Conservation (phyloP, 2,888 invertebrate genomes). For the Chironomus tentans region DNA sequence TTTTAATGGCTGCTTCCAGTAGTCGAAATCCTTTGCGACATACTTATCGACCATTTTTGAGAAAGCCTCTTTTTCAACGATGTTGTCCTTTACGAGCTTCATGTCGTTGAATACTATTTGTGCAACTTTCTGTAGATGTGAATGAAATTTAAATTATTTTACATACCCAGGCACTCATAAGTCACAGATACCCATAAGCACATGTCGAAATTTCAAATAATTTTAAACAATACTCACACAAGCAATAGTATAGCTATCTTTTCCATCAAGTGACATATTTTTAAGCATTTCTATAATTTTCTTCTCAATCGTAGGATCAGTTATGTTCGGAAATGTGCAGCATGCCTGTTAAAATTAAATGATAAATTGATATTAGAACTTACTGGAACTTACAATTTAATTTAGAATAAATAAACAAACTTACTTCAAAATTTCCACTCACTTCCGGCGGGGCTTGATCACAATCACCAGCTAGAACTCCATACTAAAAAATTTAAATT, state of each 20-base stretch:
- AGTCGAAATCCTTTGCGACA: not conserved
- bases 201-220: too few relatives aligned
- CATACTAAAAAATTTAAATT: not conserved
- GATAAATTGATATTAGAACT: too few relatives aligned
- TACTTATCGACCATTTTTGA: not conserved
- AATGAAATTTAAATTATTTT: too few relatives aligned
- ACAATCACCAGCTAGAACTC: not conserved
- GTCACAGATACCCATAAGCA: too few relatives aligned
- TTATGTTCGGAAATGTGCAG: not conserved
- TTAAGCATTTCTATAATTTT: not conserved
- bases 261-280: not conserved
- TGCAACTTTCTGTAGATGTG: not conserved
- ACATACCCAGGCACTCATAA: too few relatives aligned
- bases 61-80: not conserved
- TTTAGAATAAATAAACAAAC: too few relatives aligned
- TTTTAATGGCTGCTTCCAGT: not conserved
- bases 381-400: too few relatives aligned
- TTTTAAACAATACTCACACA: not conserved
- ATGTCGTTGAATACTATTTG: not conserved
- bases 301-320: not conserved
- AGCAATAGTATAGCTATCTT: not conserved
- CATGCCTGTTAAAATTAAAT: not conserved
- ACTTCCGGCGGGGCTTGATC: not conserved
- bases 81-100: not conserved
- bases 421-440: not conserved